A percentile compares a stretch with the other conserved stretches of the same genome.
Conservation (phyloP, 2,888 invertebrate species). For the Thelaira solivaga region DNA sequence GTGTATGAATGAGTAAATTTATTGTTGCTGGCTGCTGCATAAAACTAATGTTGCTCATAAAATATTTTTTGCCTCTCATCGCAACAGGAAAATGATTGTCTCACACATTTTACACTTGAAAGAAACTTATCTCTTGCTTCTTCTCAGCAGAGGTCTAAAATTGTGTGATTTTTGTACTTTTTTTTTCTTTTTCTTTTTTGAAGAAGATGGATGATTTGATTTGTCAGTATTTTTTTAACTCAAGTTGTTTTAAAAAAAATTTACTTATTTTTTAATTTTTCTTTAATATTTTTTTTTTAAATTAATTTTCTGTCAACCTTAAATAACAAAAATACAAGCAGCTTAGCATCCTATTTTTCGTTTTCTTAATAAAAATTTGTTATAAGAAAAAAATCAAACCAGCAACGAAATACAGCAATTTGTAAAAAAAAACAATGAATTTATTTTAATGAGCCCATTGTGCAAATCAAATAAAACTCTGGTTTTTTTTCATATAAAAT, state of each 20-base stretch:
- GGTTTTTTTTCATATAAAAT: constrained; percentile 22
- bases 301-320: too few relatives aligned
- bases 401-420: too few relatives aligned
- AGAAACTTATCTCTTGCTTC: constrained; percentile 9
- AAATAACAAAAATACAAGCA: too few relatives aligned
- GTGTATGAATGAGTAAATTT: background rate
- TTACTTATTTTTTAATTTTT: too few relatives aligned
- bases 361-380: too few relatives aligned
- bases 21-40: constrained; percentile 43
- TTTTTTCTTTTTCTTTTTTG: background rate
- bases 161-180: too few relatives aligned
- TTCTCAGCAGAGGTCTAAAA: constrained; percentile 7
- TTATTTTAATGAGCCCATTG: background rate
- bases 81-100: background rate
- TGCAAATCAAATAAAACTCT: background rate
- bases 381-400: too few relatives aligned
- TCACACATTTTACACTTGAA: constrained; percentile 6
- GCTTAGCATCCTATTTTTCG: too few relatives aligned
- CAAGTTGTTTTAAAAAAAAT: too few relatives aligned
- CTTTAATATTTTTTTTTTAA: too few relatives aligned
- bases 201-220: background rate
- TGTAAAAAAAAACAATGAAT: too few relatives aligned
- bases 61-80: background rate
- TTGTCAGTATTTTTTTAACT: background rate
- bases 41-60: constrained; percentile 28